Evolutionary conservation across 2,113 vertebrate species (phyloP), one percentile per base, ranked within the genome.

Genomic region (Aptenodytes forsteri): DNA sequence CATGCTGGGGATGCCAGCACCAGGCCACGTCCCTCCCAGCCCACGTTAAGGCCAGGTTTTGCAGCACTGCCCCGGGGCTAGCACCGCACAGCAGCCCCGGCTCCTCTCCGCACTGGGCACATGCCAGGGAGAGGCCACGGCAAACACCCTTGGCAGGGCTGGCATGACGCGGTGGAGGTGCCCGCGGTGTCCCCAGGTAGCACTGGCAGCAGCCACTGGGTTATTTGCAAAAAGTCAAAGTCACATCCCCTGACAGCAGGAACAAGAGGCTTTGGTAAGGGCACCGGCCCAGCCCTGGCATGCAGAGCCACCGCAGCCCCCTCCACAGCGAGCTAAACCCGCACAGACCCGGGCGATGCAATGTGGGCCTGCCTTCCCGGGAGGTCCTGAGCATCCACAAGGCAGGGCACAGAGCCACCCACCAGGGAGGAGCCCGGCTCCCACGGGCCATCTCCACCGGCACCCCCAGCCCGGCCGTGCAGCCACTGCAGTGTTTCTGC

Each of bases 351-450:
- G 3, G 7, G 34, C 6, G 4, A 64, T 11, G 6, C 42, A 21
- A 25, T 3, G 2, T 2, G 26, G 32, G 47, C 38, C 66, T 66
- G 79, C 59, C 86, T 36, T 54, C 38, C 52, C 9, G 1, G 32
- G 36, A 7, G 15, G 7, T 52, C 38, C n/a, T 0, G 0, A 73
- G 73, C 52, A 73, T 5, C 40, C n/a, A 18, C 1, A 3, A 5
- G 32, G 23, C 15, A 38, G 32, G 4, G 44, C n/a, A 64, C 0
- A 3, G 77, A 61, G 65, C 13, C 44, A 58, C 34, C 8, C 14
- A 0, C 7, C 9, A 15, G 14, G 42, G 25, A 73, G 40, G 6
- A 67, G 52, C 20, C 40, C 2, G 1, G 23, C 40, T 40, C 40
- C 52, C 8, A 0, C 3, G 0, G 22, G 5, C n/a, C 72, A 69